Evolutionary conservation across 2,888 invertebrate genomes (phyloP).

Genomic region (Lomographa bimaculata): DNA sequence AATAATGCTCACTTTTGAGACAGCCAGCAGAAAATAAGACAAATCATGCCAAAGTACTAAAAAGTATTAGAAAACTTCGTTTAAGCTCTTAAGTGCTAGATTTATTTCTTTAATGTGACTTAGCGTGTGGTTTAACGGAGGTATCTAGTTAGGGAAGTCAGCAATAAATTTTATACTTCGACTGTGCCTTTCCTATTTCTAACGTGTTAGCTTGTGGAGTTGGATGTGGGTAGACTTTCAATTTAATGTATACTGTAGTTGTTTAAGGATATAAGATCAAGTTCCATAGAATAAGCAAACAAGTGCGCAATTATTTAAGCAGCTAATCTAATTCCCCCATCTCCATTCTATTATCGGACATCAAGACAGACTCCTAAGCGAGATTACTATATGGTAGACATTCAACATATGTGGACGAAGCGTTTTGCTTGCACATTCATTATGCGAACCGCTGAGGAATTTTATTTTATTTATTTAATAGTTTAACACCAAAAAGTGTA

Average conservation of each 20-base stretch:
- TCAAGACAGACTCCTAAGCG: no score
- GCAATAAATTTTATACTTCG: slow-evolving; percentile 83
- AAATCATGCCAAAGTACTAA: slow-evolving; percentile 42
- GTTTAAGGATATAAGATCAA: slow-evolving; percentile 45
- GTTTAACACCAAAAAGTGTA: no score
- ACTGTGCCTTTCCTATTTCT: slow-evolving; percentile 84
- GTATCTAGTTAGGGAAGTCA: slow-evolving; percentile 77
- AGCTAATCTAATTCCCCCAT: no score
- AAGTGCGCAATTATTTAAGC: no score
- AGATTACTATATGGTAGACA: no score
- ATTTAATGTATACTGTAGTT: slow-evolving; percentile 71
- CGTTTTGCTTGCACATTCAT: no score
- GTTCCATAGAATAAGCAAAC: neutral
- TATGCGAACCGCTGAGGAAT: no score
- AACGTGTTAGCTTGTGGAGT: slow-evolving; percentile 77
- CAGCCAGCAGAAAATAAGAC: slow-evolving; percentile 31
- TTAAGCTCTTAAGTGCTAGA: slow-evolving; percentile 37
- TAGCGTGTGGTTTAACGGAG: slow-evolving; percentile 47
- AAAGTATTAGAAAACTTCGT: slow-evolving; percentile 35
- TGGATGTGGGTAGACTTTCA: slow-evolving; percentile 67
- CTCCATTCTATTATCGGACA: no score
- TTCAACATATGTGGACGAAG: no score
- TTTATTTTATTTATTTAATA: no score
- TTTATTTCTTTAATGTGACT: slow-evolving; percentile 43
- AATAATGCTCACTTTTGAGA: slow-evolving; percentile 37